Evolutionary conservation across 2,888 invertebrate species (phyloP), one percentile per base, ranked within the genome.

Genomic region (Acrobasis suavella): DNA sequence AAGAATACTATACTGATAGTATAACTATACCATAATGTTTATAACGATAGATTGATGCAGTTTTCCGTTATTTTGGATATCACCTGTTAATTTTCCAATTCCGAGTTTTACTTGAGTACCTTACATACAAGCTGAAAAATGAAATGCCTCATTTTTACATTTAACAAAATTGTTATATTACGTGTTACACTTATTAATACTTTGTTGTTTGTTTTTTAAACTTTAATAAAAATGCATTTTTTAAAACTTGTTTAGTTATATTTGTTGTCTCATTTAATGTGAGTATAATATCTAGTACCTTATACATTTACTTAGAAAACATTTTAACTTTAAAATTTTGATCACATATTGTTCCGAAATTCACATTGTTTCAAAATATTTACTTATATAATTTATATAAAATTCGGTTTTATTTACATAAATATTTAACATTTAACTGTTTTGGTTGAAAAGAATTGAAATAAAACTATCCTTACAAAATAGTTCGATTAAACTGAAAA

Each of bases 271-370:
- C 12, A 46, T n/a, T 12, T 46, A 12, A 46, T n/a, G n/a, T 14
- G n/a, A 46, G 6, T 46, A 14, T 14, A n/a, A n/a, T 14, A 46
- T 46, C n/a, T 46, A n/a, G 14, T 12, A 46, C 12, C 46, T 14
- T 6, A n/a, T 14, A 46, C 5, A 14, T 14, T 46, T 14, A 46
- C 5, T 46, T 12, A 59, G 10, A 22, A 50, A 37, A 16, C 32
- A 46, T 50, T 59, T 22, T 50, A 50, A 50, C 17, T 22, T 56
- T 55, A 16, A 63, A 65, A 69, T 68, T 69, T 72, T 67, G 64
- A 72, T 69, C 70, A 72, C 70, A 70, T 67, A 67, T 69, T 50
- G 65, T 67, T 69, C 65, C 67, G 66, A 65, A 55, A 55, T 39
- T 55, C 32, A 60, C 60, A 64, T 58, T 61, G 63, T 67, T n/a